Evolutionary conservation across 2,888 invertebrate species (phyloP).

Genomic region (Drosophila formosana): DNA sequence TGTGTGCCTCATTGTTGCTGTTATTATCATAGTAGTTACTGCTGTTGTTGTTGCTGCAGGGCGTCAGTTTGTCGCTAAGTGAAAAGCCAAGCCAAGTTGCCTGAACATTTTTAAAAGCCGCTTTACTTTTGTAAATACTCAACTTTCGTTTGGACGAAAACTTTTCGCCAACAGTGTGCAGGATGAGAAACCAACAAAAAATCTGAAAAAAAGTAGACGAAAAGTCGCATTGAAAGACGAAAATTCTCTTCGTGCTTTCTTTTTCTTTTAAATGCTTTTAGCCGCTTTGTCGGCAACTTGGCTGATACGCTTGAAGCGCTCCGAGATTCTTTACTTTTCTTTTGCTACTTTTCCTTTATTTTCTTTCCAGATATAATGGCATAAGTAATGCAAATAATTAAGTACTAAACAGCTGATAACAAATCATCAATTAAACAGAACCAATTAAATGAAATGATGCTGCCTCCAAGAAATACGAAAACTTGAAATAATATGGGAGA

Average conservation of each 20-base stretch:
- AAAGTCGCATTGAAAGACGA: constrained; percentile 39
- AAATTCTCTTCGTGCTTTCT: constrained; percentile 37
- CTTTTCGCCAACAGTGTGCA: constrained; percentile 52
- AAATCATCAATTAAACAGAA: constrained; percentile 74
- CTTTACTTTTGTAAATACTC: constrained; percentile 67
- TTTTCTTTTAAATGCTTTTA: constrained; percentile 64
- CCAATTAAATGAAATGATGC: constrained; percentile 70
- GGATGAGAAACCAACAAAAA: constrained; percentile 12
- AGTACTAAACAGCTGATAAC: constrained; percentile 74
- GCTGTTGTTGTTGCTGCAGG: constrained; percentile 23
- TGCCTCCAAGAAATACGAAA: constrained; percentile 16
- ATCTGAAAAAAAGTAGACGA: constrained; percentile 7
- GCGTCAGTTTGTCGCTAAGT: constrained; percentile 61
- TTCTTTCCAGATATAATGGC: constrained; percentile 27
- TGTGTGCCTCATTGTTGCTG: constrained; percentile 45
- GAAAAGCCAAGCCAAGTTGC: constrained; percentile 68
- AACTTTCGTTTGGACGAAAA: constrained; percentile 61
- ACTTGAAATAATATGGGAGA: constrained; percentile 13
- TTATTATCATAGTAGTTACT: constrained; percentile 9
- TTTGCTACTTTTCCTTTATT: not conserved
- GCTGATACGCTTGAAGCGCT: constrained; percentile 44
- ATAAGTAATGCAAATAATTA: constrained; percentile 67
- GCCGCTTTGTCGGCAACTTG: constrained; percentile 64
- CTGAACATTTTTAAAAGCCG: constrained; percentile 75
- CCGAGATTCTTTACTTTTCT: constrained; percentile 25